These are phyloP conservation scores for Serilophus lunatus DNA, from an alignment of 2,113 vertebrate species.

Conservation along the genomic window DNA sequence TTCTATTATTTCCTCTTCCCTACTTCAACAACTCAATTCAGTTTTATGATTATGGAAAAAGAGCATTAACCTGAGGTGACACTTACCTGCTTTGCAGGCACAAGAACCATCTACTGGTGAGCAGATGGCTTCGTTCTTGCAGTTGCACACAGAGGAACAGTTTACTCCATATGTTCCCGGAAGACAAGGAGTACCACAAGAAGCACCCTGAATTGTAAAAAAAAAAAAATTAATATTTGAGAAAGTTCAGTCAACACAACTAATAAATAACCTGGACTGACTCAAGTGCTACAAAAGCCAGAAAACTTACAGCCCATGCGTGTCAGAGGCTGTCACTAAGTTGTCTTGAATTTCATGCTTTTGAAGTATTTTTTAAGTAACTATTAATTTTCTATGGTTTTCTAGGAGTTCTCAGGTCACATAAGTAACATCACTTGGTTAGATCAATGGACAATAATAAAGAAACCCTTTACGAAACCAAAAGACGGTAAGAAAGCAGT, in stretches of 20 bases:
- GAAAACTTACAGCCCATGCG: not conserved
- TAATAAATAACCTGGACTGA: not conserved
- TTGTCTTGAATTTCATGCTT: not conserved
- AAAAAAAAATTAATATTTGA: not conserved
- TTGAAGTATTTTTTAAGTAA: not conserved
- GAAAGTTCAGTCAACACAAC: not conserved
- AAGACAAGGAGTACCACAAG: constrained; percentile 84
- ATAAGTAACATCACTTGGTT: not conserved
- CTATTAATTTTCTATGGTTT: not conserved
- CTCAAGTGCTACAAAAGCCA: not conserved
- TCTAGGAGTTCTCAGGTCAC: not conserved
- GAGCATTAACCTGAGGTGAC: not conserved
- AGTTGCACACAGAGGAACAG: constrained; percentile 87
- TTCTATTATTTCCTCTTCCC: not conserved
- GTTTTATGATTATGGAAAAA: not conserved
- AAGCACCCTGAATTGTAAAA: constrained; percentile 71
- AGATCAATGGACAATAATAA: not conserved
- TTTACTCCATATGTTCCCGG: constrained; percentile 83
- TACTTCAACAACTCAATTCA: not conserved
- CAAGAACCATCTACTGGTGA: constrained; percentile 93
- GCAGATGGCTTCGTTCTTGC: constrained; percentile 86
- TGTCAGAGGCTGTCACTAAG: not conserved
- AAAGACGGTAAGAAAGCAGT: not conserved
- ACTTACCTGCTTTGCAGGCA: constrained; percentile 88
- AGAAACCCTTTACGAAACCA: not conserved